Conservation (phyloP, 1,140 invertebrate species). For the Scylla paramamosain region DNA sequence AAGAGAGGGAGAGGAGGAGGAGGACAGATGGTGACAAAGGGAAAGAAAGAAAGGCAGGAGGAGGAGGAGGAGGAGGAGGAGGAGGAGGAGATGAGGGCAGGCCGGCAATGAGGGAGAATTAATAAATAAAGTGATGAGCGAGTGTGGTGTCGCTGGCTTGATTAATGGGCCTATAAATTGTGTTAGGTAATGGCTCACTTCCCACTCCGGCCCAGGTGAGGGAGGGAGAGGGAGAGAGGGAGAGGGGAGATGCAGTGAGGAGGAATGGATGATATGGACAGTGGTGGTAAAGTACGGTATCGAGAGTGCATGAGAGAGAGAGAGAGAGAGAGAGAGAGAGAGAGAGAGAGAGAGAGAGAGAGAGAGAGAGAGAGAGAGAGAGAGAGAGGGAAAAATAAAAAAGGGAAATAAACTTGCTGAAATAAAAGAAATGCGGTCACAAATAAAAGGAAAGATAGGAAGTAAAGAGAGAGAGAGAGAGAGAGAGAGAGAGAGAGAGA, state of each 20-base stretch:
- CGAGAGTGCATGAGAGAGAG: not conserved
- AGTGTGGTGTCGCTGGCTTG: not conserved
- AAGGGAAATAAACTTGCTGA: no score
- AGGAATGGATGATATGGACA: not conserved
- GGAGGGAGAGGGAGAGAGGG: not conserved
- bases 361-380: no score
- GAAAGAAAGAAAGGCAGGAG: not conserved
- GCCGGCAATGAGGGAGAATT: not conserved
- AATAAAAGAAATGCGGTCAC: no score
- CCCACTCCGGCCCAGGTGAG: not conserved
- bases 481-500: no score
- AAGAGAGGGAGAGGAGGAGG: not conserved
- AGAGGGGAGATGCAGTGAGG: not conserved
- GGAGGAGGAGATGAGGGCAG: not conserved
- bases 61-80: not conserved
- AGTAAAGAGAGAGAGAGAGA: no score
- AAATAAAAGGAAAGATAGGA: no score
- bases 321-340: no score
- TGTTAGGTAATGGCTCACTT: slow-evolving; percentile 13
- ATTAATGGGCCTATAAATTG: not conserved
- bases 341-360: no score
- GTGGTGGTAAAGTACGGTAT: not conserved
- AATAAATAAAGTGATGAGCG: slow-evolving; percentile 14
- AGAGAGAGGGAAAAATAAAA: no score
- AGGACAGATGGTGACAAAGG: not conserved